These are phyloP conservation scores for Pongo pygmaeus DNA, from an alignment of 2,113 vertebrate species.

Conservation along the genomic window DNA sequence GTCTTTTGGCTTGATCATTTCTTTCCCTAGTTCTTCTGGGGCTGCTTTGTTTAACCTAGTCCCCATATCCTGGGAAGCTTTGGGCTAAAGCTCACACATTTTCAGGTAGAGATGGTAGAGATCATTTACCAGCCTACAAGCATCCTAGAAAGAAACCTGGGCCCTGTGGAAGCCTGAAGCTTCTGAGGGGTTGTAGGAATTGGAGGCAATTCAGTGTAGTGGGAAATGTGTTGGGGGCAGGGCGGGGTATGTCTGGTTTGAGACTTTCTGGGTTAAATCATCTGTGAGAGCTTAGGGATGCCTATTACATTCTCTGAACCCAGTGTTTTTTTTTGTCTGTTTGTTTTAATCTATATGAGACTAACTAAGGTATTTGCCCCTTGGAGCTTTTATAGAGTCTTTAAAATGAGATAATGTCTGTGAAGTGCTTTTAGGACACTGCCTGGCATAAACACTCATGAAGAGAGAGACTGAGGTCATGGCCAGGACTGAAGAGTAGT, in stretches of 20 bases:
- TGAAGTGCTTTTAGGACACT: not conserved
- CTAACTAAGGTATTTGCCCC: not conserved
- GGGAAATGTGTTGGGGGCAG: not conserved
- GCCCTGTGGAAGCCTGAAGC: not conserved
- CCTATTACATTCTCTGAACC: not conserved
- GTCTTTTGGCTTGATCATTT: not conserved
- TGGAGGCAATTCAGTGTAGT: not conserved
- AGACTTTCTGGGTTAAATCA: not conserved
- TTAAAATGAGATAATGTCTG: not conserved
- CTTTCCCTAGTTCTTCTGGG: not conserved
- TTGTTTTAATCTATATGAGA: not conserved
- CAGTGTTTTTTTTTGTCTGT: too few species aligned
- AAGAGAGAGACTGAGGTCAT: not conserved
- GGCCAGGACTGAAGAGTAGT: not conserved
- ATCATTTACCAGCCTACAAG: not conserved
- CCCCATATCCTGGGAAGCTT: not conserved
- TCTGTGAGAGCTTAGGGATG: not conserved
- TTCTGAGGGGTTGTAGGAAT: not conserved
- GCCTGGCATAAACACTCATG: not conserved
- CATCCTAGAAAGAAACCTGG: not conserved
- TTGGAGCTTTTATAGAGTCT: slow-evolving; percentile 5
- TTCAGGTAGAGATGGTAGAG: not conserved
- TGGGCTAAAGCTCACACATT: not conserved
- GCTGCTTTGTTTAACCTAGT: not conserved
- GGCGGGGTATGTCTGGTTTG: not conserved